A percentile compares a stretch with the other conserved stretches of the same genome.
Conservation (phyloP, 2,113 vertebrate species). For the Chloropsis hardwickii region DNA sequence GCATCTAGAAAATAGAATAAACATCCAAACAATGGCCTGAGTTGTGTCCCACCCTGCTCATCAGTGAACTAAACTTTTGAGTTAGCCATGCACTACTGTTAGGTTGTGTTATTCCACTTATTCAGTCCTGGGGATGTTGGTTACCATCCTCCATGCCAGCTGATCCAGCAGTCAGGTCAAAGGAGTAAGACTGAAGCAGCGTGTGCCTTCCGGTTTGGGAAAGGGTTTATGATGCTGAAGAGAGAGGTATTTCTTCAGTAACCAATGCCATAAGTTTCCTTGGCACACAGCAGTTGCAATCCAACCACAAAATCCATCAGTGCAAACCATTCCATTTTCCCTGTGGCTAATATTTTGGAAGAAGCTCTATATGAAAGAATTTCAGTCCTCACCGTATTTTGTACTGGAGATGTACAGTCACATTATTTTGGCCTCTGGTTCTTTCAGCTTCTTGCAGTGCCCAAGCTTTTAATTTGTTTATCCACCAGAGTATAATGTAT, state of each 20-base stretch:
- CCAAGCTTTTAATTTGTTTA: background rate
- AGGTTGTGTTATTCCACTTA: background rate
- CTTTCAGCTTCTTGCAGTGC: background rate
- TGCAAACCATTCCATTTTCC: background rate
- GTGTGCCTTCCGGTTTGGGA: fast-evolving
- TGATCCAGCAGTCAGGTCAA: background rate
- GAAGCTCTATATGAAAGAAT: background rate
- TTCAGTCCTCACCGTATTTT: background rate
- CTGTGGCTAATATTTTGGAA: background rate
- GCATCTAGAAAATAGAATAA: background rate
- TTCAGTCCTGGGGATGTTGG: background rate
- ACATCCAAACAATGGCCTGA: background rate
- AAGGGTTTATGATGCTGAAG: background rate
- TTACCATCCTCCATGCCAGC: background rate
- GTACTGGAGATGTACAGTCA: background rate
- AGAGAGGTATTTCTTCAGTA: background rate
- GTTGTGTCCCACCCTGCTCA: background rate
- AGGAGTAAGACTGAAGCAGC: background rate
- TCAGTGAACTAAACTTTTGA: background rate
- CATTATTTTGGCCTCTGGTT: background rate
- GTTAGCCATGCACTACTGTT: background rate
- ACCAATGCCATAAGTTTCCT: fast-evolving
- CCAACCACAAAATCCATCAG: background rate
- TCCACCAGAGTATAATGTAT: background rate
- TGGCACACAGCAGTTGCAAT: background rate